Conservation (phyloP, 2,797 vertebrate species). For the Enteromius unitaeniatus region DNA sequence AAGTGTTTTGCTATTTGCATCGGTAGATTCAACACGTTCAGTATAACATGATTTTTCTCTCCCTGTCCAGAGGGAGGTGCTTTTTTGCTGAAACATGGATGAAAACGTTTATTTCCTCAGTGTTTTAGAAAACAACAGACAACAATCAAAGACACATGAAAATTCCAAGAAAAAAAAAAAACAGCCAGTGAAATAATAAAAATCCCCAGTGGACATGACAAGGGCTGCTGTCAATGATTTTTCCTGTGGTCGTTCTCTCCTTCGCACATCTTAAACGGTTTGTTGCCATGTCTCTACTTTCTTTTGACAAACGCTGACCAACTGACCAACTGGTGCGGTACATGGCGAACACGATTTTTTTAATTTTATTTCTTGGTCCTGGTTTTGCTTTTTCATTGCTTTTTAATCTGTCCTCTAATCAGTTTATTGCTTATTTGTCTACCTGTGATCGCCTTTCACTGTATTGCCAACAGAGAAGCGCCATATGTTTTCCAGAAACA, state of each 20-base stretch:
- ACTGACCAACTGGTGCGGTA: conserved; percentile 21
- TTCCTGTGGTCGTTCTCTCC: conserved; percentile 54
- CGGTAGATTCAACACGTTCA: conserved; percentile 61
- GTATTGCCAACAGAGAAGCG: conserved; percentile 54
- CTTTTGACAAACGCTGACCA: conserved; percentile 37
- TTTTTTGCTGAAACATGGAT: conserved; percentile 65
- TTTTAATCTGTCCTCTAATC: conserved; percentile 28
- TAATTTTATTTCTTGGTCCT: not conserved
- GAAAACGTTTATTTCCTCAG: conserved; percentile 30
- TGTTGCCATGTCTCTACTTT: conserved; percentile 32
- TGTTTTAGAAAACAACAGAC: conserved; percentile 68
- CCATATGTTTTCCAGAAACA: not conserved
- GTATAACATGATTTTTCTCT: conserved; percentile 64
- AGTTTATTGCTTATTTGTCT: conserved; percentile 52
- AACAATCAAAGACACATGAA: conserved; percentile 53
- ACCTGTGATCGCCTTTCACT: conserved; percentile 53
- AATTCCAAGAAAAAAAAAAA: conserved; percentile 61
- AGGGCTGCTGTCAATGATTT: conserved; percentile 74
- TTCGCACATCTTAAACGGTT: conserved; percentile 2
- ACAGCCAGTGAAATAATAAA: conserved; percentile 70
- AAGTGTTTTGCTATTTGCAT: conserved; percentile 51
- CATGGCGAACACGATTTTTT: conserved; percentile 4
- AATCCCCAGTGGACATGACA: conserved; percentile 73
- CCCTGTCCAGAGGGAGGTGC: conserved; percentile 65
- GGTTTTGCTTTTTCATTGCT: conserved; percentile 12